Base-by-base conservation (phyloP, 2,113 vertebrate genomes). In the Halcyon senegalensis region DNA sequence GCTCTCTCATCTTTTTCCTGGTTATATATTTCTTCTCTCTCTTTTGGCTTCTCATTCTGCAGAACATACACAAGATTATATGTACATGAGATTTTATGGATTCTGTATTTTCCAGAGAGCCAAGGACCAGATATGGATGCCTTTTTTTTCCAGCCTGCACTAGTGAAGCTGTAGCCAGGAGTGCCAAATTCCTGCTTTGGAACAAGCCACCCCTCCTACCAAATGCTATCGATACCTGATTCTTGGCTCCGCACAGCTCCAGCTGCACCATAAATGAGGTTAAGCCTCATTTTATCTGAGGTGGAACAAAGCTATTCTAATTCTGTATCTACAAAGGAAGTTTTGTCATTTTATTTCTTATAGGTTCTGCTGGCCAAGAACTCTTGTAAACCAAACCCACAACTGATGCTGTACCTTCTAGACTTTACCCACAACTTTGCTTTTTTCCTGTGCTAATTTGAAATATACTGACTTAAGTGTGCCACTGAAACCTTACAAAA, bases 41-140 rank as follows among this genome's bases (percentile, higher is more conserved):
- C 87, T 79, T 48, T 91, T 68, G 77, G 92, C 51, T 60, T 69
- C 28, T 81, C 82, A 21, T 88, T 75, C 82, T 83, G 97, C 35
- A 93, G 82, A 86, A 93, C 89, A 97, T 3, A 37, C 27, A 44
- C 35, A 60, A 78, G 15, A 53, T 35, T 62, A 23, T 4, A n/a
- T 27, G 48, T 68, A 60, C 13, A 50, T 13, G 67, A 67, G 41
- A 27, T 58, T 33, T 12, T 33, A 74, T 0, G 30, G 84, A 19
- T 53, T 89, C 67, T 14, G 2, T 20, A 7, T 64, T 35, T 68
- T 44, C 56, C 35, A 9, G 28, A 70, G 58, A 91, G 73, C 66
- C 53, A 81, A 72, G 56, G 48, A 18, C 7, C 31, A 89, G 80
- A 7, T 5, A 50, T 1, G 6, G 60, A 62, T 58, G 37, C 30